Conservation (phyloP, 2,888 invertebrate species). For the Odontocolon sp. region DNA sequence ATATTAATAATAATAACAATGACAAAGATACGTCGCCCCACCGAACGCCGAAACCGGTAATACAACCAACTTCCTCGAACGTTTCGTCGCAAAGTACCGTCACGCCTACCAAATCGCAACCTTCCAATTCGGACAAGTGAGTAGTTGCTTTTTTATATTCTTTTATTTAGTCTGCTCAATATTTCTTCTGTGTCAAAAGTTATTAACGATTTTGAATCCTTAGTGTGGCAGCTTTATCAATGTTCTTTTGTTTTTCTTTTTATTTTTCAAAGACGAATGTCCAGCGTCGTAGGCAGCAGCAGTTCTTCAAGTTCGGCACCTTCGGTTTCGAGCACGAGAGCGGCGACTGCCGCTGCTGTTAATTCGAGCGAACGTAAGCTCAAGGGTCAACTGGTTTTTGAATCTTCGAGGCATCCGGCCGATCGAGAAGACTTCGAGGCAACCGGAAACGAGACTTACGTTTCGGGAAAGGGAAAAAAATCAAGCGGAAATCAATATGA, state of each 20-base stretch:
- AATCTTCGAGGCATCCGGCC: constrained; percentile 87
- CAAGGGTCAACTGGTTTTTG: constrained; percentile 86
- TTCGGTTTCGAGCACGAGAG: constrained; percentile 67
- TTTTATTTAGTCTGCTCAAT: neutral
- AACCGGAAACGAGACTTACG: constrained; percentile 85
- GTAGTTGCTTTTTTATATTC: constrained; percentile 37
- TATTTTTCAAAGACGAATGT: constrained; percentile 67
- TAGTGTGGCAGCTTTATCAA: neutral
- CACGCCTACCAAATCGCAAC: constrained; percentile 73
- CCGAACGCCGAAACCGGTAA: constrained; percentile 68
- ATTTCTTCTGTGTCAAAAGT: neutral
- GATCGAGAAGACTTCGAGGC: constrained; percentile 89
- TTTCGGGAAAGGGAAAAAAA: constrained; percentile 81
- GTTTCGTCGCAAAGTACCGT: constrained; percentile 66
- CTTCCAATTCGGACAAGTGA: constrained; percentile 68
- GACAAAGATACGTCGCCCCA: constrained; percentile 76
- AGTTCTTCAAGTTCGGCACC: constrained; percentile 63
- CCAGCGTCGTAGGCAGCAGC: constrained; percentile 64
- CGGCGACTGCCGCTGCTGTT: constrained; percentile 63
- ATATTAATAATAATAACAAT: constrained; percentile 65
- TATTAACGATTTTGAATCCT: neutral
- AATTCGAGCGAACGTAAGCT: constrained; percentile 74
- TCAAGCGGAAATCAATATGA: constrained; percentile 75
- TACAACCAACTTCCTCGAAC: constrained; percentile 59
- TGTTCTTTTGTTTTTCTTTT: neutral